phyloP scores from a whole-genome alignment of 37 sponge, comb jelly and placozoan genomes.

The Halisarca cf. caerulea region DNA sequence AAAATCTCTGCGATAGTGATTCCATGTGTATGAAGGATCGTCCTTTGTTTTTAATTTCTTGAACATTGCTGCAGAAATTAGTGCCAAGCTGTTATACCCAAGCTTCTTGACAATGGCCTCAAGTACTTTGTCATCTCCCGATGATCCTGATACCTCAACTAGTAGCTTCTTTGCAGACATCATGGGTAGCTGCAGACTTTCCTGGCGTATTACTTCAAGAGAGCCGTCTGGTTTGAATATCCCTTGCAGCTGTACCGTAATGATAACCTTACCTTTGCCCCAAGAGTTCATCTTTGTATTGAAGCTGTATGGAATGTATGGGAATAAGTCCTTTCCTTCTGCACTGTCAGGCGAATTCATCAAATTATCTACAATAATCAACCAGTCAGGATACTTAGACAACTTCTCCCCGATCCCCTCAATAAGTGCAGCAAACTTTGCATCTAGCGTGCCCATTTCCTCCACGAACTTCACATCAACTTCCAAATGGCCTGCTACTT shows the following conservation, averaged over 20 bases:
- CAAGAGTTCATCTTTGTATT: not conserved
- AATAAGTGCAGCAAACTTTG: not conserved
- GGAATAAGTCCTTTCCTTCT: not conserved
- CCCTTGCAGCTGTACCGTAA: not conserved
- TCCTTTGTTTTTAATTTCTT: not conserved
- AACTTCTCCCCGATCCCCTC: not conserved
- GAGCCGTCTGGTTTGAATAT: not conserved
- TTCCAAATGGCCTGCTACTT: not conserved
- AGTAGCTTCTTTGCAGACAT: too few relatives aligned
- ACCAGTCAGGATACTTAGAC: not conserved
- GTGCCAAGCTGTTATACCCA: not conserved
- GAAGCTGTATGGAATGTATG: not conserved
- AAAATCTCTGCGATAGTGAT: not conserved
- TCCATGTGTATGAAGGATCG: not conserved
- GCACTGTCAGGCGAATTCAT: not conserved
- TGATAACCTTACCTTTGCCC: not conserved
- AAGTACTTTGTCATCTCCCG: not conserved
- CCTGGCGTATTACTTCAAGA: too few relatives aligned
- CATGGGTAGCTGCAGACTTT: too few relatives aligned
- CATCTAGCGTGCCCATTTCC: not conserved
- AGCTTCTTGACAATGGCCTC: not conserved
- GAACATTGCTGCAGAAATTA: constrained; percentile 6
- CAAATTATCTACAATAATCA: constrained; percentile 15
- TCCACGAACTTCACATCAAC: not conserved
- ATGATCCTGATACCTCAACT: too few relatives aligned